Percentiles rank a stretch among this genome's conserved stretches.
phyloP scores from a whole-genome alignment of 92 coral and sea anemone species.

The Zoanthus solanderi region DNA sequence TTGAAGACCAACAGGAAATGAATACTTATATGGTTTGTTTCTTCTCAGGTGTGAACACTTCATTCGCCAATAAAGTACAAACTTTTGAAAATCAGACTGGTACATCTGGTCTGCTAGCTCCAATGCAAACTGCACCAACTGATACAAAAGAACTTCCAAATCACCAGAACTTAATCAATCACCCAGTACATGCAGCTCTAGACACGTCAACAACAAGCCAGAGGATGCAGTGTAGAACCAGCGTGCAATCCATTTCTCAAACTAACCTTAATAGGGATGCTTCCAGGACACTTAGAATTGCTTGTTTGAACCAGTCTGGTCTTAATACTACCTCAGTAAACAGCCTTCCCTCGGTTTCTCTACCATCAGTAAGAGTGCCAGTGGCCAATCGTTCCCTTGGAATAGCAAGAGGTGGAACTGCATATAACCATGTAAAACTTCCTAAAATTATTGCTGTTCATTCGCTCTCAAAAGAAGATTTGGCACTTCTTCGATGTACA shows the following conservation, averaged over 20 bases:
- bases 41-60: neutral
- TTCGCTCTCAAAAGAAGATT: constrained; percentile 29
- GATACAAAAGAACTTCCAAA: neutral
- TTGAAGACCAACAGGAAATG: neutral
- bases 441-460: constrained; percentile 46
- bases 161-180: neutral
- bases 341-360: neutral
- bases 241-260: neutral
- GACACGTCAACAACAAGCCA: neutral
- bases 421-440: constrained; percentile 19
- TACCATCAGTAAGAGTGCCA: neutral
- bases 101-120: neutral
- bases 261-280: neutral
- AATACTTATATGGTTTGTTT: neutral
- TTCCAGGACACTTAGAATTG: neutral
- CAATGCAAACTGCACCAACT: neutral
- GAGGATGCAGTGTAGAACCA: neutral
- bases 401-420: constrained; percentile 26
- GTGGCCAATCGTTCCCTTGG: neutral
- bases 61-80: neutral
- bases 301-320: constrained; percentile 3
- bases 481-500: neutral
- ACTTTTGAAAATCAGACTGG: neutral
- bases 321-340: constrained; percentile 3
- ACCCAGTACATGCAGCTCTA: neutral